Conservation (phyloP, 1,140 invertebrate species). For the Cylas formicarius region DNA sequence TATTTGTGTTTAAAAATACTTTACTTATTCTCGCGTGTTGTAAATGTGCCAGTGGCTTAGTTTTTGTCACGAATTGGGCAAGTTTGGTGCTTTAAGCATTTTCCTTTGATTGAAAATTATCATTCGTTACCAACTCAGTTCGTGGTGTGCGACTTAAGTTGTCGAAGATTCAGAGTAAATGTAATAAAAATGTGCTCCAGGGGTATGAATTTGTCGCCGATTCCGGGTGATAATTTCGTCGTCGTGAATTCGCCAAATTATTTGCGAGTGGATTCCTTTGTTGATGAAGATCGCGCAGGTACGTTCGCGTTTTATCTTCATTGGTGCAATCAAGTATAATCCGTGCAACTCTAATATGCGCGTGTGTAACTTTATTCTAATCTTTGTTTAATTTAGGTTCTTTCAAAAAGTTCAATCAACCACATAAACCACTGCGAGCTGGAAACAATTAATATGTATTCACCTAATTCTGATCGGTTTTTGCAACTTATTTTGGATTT, state of each 20-base stretch:
- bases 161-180: constrained; percentile 1
- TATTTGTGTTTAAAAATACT: constrained; percentile 10
- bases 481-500: no score
- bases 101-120: constrained; percentile 1
- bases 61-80: constrained; percentile 7
- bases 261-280: constrained; percentile 31
- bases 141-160: constrained; percentile 9
- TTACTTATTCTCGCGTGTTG: constrained; percentile 22
- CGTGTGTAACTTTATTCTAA: no score
- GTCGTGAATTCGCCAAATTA: constrained; percentile 27
- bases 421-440: no score
- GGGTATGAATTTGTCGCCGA: constrained; percentile 20
- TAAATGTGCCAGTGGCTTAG: constrained; percentile 23
- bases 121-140: background rate
- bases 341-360: background rate
- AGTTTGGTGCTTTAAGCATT: constrained; percentile 1
- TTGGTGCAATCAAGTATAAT: background rate
- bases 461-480: no score
- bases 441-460: no score
- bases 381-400: no score
- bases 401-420: no score
- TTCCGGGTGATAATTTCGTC: constrained; percentile 16
- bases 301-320: no score
- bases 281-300: constrained; percentile 29
- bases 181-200: constrained; percentile 28